Conservation (phyloP, 2,888 invertebrate genomes). For the Brachypterus glaber region DNA sequence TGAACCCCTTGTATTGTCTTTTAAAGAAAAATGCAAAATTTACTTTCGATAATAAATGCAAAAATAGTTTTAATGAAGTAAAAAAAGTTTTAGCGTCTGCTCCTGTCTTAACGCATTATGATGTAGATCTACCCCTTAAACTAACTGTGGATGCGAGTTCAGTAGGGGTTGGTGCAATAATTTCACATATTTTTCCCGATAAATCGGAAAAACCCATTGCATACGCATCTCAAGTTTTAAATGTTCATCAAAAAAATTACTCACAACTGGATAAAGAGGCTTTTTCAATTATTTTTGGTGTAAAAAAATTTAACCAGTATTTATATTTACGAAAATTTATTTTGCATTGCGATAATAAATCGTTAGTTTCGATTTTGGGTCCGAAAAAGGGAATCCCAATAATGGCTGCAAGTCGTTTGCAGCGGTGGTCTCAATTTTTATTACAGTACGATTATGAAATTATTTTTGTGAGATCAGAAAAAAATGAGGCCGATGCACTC, state of each 20-base stretch:
- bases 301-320: no score
- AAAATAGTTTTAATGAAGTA: conserved; percentile 23
- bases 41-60: conserved; percentile 22
- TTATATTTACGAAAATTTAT: no score
- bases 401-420: conserved; percentile 10
- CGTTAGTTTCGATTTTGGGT: no score
- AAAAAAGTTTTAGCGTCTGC: conserved; percentile 18
- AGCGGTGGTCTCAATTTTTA: conserved; percentile 13
- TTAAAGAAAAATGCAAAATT: conserved; percentile 20
- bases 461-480: conserved; percentile 5
- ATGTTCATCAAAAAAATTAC: no score
- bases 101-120: conserved; percentile 20
- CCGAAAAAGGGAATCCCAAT: conserved; percentile 7
- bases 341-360: no score
- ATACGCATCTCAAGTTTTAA: conserved; percentile 13
- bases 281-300: no score
- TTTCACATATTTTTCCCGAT: conserved; percentile 10
- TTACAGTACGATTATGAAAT: conserved; percentile 11
- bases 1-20: no score
- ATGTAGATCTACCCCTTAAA: conserved; percentile 15
- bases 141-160: conserved; percentile 12
- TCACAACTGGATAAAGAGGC: no score
- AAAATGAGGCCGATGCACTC: conserved; percentile 8
- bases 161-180: conserved; percentile 12
- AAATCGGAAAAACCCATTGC: conserved; percentile 12